Base-by-base conservation (phyloP, 2,797 vertebrate genomes). In the Perodicticus potto region DNA sequence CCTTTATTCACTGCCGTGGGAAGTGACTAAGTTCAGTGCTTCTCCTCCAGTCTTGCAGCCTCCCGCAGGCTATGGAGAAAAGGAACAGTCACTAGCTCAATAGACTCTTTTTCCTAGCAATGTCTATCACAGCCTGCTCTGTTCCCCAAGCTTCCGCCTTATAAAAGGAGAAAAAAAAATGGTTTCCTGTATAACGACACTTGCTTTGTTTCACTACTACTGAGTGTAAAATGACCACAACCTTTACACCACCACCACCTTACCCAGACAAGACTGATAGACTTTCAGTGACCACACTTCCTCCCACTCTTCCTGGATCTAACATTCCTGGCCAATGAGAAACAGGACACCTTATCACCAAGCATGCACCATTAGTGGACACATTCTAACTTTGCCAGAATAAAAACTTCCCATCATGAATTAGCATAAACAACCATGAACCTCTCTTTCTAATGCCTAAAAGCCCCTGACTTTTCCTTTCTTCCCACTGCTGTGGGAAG, bases 201-300 rank as follows among this genome's bases (percentile, higher is more conserved):
- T 82, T 86, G 73, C 81, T 96, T 89, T 74, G n/a, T 73, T 92
- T 94, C 25, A 40, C 74, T 73, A 37, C 34, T 70, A 76, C 43
- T 55, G 43, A 69, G 13, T 72, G 0, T 43, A 14, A 89, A 96
- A 74, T 14, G 34, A 55, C 53, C 32, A 2, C 22, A 80, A 93
- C 76, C 74, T 92, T 86, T 59, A 63, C 67, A 17, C 77, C 32
- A 45, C n/a, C 76, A 9, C 49, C 87, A 70, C 29, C 43, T 17
- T 49, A 37, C 57, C 53, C 63, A 45, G 55, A 32, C 14, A 57
- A 87, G 55, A 25, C n/a, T 85, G 53, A 83, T 82, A 65, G 92
- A 53, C 90, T 74, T 29, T 0, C 61, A 87, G 84, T 32, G 86
- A 93, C 87, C 61, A 76, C 7, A 5, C 23, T 61, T 70, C 29